Conservation (phyloP, 2,888 invertebrate species). For the Cheilosia impressa region DNA sequence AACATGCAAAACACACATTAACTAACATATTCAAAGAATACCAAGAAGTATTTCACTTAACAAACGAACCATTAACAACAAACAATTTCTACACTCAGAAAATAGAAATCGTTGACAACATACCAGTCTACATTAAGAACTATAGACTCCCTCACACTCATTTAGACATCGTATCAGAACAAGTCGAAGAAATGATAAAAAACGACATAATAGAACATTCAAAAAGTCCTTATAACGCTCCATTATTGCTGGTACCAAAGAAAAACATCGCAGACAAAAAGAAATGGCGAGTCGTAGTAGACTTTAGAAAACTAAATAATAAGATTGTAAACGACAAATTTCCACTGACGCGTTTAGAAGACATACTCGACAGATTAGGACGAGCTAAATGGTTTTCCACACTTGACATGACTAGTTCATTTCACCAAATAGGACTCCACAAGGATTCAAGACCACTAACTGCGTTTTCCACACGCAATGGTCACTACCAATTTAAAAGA, state of each 20-base stretch:
- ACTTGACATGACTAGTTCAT: slow-evolving; percentile 61
- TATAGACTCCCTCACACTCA: too few relatives aligned
- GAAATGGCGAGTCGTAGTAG: slow-evolving; percentile 39
- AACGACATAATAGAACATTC: slow-evolving; percentile 18
- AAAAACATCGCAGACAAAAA: slow-evolving; percentile 24
- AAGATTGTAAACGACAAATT: slow-evolving; percentile 59
- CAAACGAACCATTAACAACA: not conserved
- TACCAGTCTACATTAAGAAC: too few relatives aligned
- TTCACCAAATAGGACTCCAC: slow-evolving; percentile 57
- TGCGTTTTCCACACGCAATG: slow-evolving; percentile 59
- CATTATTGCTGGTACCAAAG: slow-evolving; percentile 11
- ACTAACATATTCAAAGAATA: slow-evolving; percentile 7
- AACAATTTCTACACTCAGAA: slow-evolving; percentile 35
- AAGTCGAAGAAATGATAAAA: slow-evolving; percentile 3
- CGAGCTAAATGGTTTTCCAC: slow-evolving; percentile 65
- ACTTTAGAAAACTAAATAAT: slow-evolving; percentile 47
- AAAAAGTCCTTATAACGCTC: slow-evolving; percentile 17
- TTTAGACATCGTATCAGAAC: not conserved
- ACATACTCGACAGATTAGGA: slow-evolving; percentile 53
- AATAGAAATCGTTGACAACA: slow-evolving; percentile 21
- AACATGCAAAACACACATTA: not conserved
- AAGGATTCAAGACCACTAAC: slow-evolving; percentile 58
- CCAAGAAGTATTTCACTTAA: too few relatives aligned
- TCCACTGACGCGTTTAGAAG: slow-evolving; percentile 51
- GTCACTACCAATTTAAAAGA: slow-evolving; percentile 68